A percentile compares a stretch with the other conserved stretches of the same genome.
phyloP scores from a whole-genome alignment of 1,140 invertebrate species.

The fruit fly (Drosophila melanogaster) region DNA sequence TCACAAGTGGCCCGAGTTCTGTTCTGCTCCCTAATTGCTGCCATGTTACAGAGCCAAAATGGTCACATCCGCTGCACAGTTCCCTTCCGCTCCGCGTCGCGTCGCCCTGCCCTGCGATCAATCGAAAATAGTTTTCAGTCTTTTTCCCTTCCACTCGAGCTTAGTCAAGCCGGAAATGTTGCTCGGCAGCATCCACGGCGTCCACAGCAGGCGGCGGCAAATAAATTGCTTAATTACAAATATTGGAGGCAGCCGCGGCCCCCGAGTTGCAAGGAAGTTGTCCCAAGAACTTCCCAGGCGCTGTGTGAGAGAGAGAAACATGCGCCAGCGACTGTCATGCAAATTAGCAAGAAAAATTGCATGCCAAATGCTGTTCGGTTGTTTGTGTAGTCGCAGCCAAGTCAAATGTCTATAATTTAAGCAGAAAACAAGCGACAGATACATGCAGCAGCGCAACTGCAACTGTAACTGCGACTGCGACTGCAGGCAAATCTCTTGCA shows the following conservation, averaged over 20 bases:
- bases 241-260: conserved; percentile 53
- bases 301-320: conserved; percentile 40
- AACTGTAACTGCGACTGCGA: conserved; percentile 29
- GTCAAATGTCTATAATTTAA: conserved; percentile 82
- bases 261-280: conserved; percentile 54
- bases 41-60: conserved; percentile 55
- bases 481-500: conserved; percentile 69
- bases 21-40: conserved; percentile 56
- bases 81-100: conserved; percentile 20
- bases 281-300: conserved; percentile 51
- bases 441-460: conserved; percentile 60
- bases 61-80: conserved; percentile 63
- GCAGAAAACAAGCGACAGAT: conserved; percentile 80
- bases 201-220: conserved; percentile 41
- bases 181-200: conserved; percentile 39
- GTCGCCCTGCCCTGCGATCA: conserved; percentile 23
- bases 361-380: conserved; percentile 76
- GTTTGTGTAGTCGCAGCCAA: conserved; percentile 64
- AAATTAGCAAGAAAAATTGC: conserved; percentile 81
- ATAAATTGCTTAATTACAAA: conserved; percentile 82
- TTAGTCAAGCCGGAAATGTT: conserved; percentile 71
- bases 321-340: conserved; percentile 65
- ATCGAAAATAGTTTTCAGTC: conserved; percentile 41
- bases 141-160: conserved; percentile 29
- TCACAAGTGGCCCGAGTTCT: not conserved